phyloP scores from a whole-genome alignment of 2,888 invertebrate species.

The Mythimna impura region DNA sequence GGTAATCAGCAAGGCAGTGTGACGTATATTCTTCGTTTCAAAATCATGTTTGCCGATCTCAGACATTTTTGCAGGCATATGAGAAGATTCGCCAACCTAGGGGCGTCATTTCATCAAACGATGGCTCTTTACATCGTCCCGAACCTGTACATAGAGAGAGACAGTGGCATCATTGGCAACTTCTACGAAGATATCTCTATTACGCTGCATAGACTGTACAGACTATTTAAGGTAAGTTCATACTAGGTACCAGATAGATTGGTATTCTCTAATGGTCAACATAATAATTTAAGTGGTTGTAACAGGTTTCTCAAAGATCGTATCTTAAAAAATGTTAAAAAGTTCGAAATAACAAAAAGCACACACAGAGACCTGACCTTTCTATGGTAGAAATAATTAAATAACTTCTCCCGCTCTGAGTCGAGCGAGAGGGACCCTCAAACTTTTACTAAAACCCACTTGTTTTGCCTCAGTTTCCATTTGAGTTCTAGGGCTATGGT shows the following conservation, averaged over 20 bases:
- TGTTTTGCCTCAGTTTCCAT: no score
- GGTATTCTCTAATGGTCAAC: background rate
- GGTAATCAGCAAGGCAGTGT: background rate
- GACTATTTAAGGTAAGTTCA: conserved; percentile 68
- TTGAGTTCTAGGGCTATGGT: no score
- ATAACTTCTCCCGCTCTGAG: no score
- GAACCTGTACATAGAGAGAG: conserved; percentile 66
- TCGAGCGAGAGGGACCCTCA: no score
- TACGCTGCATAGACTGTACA: conserved; percentile 70
- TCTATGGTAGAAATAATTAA: no score
- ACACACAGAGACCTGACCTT: no score
- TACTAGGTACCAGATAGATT: background rate
- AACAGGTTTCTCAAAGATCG: background rate
- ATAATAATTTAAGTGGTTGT: background rate
- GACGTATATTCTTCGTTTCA: background rate
- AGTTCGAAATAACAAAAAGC: no score
- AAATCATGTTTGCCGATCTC: background rate
- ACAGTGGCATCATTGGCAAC: conserved; percentile 69
- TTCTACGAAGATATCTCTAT: conserved; percentile 77
- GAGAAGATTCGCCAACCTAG: conserved; percentile 61
- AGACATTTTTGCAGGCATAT: conserved; percentile 55
- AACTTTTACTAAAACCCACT: no score
- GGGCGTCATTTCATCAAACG: conserved; percentile 71
- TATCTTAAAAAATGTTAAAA: no score
- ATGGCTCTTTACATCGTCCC: conserved; percentile 71